Conservation (phyloP, 2,113 vertebrate species). For the Narcine bancroftii region DNA sequence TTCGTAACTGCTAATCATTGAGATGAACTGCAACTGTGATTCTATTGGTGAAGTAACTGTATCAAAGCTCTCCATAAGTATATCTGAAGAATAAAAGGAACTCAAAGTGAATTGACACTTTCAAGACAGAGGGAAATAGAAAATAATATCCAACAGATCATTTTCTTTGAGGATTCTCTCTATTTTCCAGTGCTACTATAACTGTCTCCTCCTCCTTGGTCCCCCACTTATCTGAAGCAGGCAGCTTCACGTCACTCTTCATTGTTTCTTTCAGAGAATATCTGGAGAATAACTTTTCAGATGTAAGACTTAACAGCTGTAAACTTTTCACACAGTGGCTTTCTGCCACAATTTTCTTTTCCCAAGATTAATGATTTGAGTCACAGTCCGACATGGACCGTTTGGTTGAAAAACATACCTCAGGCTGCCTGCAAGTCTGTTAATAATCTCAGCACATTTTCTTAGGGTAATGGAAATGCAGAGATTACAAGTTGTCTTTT, state of each 20-base stretch:
- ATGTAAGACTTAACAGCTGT: not conserved
- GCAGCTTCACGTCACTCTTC: not conserved
- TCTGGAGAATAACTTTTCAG: conserved; percentile 27
- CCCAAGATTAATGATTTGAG: conserved; percentile 30
- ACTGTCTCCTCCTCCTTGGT: not conserved
- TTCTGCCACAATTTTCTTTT: not conserved
- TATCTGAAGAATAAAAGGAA: not conserved
- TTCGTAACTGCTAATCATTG: not conserved
- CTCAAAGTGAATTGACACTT: not conserved
- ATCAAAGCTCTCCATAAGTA: not conserved
- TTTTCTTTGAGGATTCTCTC: not conserved
- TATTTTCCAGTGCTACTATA: not conserved
- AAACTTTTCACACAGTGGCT: conserved; percentile 26
- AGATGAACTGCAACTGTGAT: not conserved
- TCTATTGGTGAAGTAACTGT: not conserved
- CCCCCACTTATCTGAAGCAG: not conserved
- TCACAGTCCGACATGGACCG: conserved; percentile 12
- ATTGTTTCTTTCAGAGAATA: not conserved
- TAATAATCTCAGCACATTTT: conserved; percentile 14
- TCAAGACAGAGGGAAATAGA: not conserved
- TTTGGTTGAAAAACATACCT: conserved; percentile 25
- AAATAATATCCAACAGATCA: not conserved
- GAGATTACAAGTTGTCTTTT: conserved; percentile 25
- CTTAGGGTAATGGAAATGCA: conserved; percentile 9
- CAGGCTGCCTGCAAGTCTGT: conserved; percentile 23